Evolutionary conservation across 2,797 vertebrate genomes (phyloP).

Genomic region (Myotis vivesi): DNA sequence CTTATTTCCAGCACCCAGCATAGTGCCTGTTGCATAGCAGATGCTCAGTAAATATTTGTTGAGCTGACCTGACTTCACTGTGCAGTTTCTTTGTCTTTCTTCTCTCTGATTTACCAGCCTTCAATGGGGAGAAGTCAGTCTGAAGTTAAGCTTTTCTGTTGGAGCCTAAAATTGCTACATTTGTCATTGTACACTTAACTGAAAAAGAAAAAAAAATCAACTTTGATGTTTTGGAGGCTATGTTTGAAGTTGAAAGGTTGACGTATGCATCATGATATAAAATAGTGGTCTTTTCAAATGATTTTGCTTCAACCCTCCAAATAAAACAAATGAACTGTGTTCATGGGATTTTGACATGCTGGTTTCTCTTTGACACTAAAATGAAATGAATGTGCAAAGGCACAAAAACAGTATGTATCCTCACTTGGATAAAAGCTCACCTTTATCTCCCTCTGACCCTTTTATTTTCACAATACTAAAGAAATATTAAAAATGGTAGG

Average conservation of each 20-base stretch:
- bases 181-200: conserved; percentile 76
- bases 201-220: conserved; percentile 72
- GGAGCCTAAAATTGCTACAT: conserved; percentile 77
- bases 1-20: background rate
- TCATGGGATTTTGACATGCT: conserved; percentile 74
- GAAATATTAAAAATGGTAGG: conserved; percentile 77
- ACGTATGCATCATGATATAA: conserved; percentile 75
- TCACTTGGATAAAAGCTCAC: conserved; percentile 76
- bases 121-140: conserved; percentile 62
- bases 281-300: conserved; percentile 77
- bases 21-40: background rate
- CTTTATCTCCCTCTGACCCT: conserved; percentile 78
- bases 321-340: conserved; percentile 80
- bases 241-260: conserved; percentile 78
- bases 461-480: conserved; percentile 80
- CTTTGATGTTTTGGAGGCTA: conserved; percentile 76
- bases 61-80: background rate
- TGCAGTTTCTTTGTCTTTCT: conserved; percentile 49
- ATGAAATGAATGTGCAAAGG: conserved; percentile 80
- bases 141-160: conserved; percentile 67
- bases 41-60: conserved; percentile 14
- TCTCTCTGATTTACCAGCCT: conserved; percentile 64
- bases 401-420: conserved; percentile 76
- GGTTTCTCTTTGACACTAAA: conserved; percentile 79
- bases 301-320: conserved; percentile 77